Conservation (phyloP, 2,888 invertebrate species). For the Magallana nippona region DNA sequence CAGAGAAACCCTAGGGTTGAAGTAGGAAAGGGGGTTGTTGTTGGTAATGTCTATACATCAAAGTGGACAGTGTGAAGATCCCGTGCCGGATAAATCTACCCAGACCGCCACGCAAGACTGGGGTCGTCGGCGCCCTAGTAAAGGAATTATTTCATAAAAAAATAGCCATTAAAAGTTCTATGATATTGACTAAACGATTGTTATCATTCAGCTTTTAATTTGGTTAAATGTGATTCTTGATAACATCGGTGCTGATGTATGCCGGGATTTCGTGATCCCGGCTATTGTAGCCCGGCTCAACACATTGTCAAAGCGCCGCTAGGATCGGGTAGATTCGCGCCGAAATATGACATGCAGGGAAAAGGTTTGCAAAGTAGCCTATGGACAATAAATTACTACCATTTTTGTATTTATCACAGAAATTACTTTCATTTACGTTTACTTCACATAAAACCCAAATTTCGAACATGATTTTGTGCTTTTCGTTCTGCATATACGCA, state of each 20-base stretch:
- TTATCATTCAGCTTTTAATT: slow-evolving; percentile 22
- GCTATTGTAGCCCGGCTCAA: not conserved
- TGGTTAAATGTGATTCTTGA: slow-evolving; percentile 27
- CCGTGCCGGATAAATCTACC: not conserved
- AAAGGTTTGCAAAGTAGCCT: no score
- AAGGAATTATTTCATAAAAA: slow-evolving; percentile 27
- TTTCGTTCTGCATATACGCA: no score
- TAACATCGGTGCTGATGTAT: slow-evolving; percentile 11
- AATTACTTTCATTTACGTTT: no score
- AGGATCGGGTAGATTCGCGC: not conserved
- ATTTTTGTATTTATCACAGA: no score
- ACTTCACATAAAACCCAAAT: no score
- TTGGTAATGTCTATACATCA: not conserved
- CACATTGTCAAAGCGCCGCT: not conserved
- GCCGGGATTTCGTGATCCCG: slow-evolving; percentile 4
- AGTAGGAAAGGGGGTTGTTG: no score
- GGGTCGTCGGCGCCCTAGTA: not conserved
- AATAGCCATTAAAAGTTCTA: slow-evolving; percentile 28
- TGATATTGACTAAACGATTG: slow-evolving; percentile 32
- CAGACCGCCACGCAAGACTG: slow-evolving; percentile 12
- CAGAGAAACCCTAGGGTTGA: no score
- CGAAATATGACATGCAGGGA: not conserved
- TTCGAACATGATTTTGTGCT: no score
- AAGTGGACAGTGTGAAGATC: not conserved
- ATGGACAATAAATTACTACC: no score